A percentile compares a stretch with the other conserved stretches of the same genome.
These are phyloP conservation scores for Aelia acuminata DNA, from an alignment of 2,888 invertebrate genomes.

Conservation along the genomic window DNA sequence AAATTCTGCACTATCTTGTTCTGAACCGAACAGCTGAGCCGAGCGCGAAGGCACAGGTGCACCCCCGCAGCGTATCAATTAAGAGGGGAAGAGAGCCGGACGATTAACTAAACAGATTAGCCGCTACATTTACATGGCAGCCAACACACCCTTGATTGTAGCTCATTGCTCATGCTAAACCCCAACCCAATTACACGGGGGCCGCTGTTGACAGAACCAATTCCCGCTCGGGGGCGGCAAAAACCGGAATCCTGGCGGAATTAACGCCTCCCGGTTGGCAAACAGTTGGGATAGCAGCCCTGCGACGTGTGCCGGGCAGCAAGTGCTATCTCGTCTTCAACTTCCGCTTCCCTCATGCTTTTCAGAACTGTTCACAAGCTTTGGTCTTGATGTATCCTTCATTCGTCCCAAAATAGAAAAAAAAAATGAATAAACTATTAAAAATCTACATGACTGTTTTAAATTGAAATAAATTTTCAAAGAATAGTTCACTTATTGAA, in stretches of 20 bases:
- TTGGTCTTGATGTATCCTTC: background rate
- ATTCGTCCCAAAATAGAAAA: too few relatives aligned
- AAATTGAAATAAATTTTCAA: too few relatives aligned
- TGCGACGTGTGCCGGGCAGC: background rate
- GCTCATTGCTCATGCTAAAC: conserved; percentile 51
- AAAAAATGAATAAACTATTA: background rate
- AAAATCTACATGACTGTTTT: too few relatives aligned
- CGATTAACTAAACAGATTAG: conserved; percentile 46
- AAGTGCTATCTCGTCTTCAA: background rate
- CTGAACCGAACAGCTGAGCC: background rate
- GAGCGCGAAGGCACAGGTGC: background rate
- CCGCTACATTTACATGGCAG: conserved; percentile 51
- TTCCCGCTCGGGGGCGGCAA: conserved; percentile 24
- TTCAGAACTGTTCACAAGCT: background rate
- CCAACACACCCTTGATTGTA: conserved; percentile 49
- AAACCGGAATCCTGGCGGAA: conserved; percentile 46
- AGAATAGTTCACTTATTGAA: too few relatives aligned
- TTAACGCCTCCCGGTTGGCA: conserved; percentile 44
- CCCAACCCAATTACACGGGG: conserved; percentile 30
- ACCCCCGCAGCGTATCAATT: conserved; percentile 23
- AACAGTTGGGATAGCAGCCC: conserved; percentile 29
- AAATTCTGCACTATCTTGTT: background rate
- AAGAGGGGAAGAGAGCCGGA: conserved; percentile 47
- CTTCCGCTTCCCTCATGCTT: background rate
- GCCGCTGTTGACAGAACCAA: conserved; percentile 49